Evolutionary conservation across 1,140 invertebrate species (phyloP).

Genomic region (Cephus cinctus): DNA sequence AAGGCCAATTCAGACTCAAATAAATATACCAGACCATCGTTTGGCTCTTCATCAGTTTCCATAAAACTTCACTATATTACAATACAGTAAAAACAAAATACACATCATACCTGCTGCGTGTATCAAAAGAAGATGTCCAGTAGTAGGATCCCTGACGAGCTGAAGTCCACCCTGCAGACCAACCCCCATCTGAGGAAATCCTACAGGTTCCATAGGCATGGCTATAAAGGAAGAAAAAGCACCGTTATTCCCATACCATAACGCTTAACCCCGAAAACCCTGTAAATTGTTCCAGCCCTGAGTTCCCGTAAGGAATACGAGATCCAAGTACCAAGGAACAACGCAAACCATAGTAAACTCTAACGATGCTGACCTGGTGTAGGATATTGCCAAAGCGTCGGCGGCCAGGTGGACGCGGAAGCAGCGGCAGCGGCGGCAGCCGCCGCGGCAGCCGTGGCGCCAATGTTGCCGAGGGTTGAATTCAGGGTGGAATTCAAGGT

Average conservation of each 20-base stretch:
- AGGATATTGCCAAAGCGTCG: conserved; percentile 74
- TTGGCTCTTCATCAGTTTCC: neutral
- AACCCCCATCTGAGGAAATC: conserved; percentile 58
- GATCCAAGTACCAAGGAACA: conserved; percentile 1
- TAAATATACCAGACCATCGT: conserved; percentile 2
- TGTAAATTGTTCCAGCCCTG: too few relatives aligned
- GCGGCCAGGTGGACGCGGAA: conserved; percentile 48
- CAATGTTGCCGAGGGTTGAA: conserved; percentile 49
- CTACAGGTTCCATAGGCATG: conserved; percentile 66
- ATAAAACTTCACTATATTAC: conserved; percentile 2
- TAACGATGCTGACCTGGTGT: conserved; percentile 59
- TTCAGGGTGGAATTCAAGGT: conserved; percentile 54
- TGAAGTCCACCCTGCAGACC: conserved; percentile 56
- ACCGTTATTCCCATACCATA: too few relatives aligned
- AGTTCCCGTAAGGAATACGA: neutral
- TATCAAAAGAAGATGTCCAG: conserved; percentile 75
- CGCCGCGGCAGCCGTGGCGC: conserved; percentile 47
- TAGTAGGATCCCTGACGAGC: conserved; percentile 77
- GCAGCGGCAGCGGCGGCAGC: conserved; percentile 38
- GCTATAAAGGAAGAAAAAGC: conserved; percentile 38
- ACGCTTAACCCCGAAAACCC: too few relatives aligned
- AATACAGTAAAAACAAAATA: conserved; percentile 2
- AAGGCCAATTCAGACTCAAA: neutral
- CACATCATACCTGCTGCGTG: conserved; percentile 64
- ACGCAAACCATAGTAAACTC: conserved; percentile 3